Evolutionary conservation across 1,140 invertebrate genomes (phyloP), one percentile per base, ranked within the genome.

Genomic region (Papilio machaon): DNA sequence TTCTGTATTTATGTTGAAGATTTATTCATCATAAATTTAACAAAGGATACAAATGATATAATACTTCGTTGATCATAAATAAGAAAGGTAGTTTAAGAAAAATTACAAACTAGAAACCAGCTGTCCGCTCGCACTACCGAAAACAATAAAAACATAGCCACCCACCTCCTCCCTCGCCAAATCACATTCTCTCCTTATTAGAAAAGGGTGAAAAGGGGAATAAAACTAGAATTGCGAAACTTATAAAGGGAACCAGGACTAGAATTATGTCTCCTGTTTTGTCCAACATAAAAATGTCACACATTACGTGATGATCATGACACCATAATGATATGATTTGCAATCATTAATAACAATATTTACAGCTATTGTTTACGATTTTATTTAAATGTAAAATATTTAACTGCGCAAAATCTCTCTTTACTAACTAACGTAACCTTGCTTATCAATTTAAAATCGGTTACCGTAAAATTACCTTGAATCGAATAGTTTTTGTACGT

Each of bases 401-500:
- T 19, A 74, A 74, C 19, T 43, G 17, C 73, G 73, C 73, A 46
- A 70, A 70, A 70, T 70, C 64, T 60, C 17, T 35, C 9, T 10
- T 64, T 64, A 64, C 30, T 70, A 70, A 35, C 64, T 35, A 70
- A 70, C 30, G 13, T 70, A 70, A 70, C 64, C 64, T 70, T 38
- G 64, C 30, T 70, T 70, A 70, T 35, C 23, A 70, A 70, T 35
- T 38, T 30, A 70, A 70, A 70, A 70, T 35, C 64, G 5, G 64
- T 70, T 70, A 70, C 64, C 64, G 64, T 70, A 35, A 70, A 70
- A 70, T 70, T 70, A 38, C 23, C 30, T 35, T 13, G 13, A 38
- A 8, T 70, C 30, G 23, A 15, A 70, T 70, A 35, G 15, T 38
- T 64, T 70, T 70, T 70, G 30, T 70, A 17, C 23, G 30, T 10